A percentile compares a stretch with the other conserved stretches of the same genome.
Conservation (phyloP, 2,888 invertebrate genomes). For the Gymnosoma rotundatum region DNA sequence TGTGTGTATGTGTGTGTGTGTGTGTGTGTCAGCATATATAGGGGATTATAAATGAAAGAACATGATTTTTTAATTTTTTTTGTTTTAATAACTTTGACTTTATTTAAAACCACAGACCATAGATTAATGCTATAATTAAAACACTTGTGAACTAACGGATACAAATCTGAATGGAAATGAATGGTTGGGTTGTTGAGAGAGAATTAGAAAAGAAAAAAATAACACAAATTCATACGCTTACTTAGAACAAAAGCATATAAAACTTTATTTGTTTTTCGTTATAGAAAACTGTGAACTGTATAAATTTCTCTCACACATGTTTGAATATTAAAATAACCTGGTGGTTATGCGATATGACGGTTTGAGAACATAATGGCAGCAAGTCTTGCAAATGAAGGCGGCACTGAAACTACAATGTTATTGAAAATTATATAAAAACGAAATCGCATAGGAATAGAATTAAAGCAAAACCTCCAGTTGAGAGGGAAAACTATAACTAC, state of each 20-base stretch:
- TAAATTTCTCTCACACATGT: background rate
- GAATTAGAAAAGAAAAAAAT: conserved; percentile 9
- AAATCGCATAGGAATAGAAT: conserved; percentile 26
- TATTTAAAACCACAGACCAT: conserved; percentile 65
- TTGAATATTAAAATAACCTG: conserved; percentile 47
- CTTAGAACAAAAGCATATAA: background rate
- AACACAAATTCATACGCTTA: conserved; percentile 6
- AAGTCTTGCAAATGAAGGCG: conserved; percentile 12
- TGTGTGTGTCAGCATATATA: background rate
- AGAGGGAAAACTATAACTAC: conserved; percentile 1
- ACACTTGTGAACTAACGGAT: conserved; percentile 64
- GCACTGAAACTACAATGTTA: conserved; percentile 46
- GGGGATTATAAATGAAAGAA: conserved; percentile 44
- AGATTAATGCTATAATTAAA: conserved; percentile 68
- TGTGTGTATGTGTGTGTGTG: background rate
- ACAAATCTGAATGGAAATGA: conserved; percentile 49
- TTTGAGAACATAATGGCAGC: conserved; percentile 18
- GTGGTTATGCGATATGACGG: conserved; percentile 26
- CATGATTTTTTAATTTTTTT: conserved; percentile 31
- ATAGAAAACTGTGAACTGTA: conserved; percentile 14
- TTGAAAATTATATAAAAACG: conserved; percentile 54
- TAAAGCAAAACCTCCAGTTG: background rate
- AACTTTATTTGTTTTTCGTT: background rate
- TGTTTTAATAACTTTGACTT: conserved; percentile 62
- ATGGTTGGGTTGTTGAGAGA: conserved; percentile 33